phyloP scores from a whole-genome alignment of 1,140 invertebrate species.

The Zaprionus inermis region DNA sequence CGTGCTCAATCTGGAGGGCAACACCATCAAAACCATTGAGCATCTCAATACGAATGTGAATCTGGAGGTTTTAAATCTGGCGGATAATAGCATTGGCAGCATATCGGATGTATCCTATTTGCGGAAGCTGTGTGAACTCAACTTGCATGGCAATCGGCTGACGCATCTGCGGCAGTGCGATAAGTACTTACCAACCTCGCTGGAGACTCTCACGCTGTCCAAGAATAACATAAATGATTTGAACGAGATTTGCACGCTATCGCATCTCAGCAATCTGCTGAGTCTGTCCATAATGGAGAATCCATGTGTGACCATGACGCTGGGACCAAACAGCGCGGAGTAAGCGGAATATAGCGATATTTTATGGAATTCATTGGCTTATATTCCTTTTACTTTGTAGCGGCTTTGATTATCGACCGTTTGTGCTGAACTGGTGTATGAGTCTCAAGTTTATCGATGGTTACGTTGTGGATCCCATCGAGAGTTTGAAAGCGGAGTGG shows the following conservation, averaged over 20 bases:
- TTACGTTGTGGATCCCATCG: slow-evolving; percentile 93
- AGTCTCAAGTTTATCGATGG: slow-evolving; percentile 94
- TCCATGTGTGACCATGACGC: slow-evolving; percentile 87
- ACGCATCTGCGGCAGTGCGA: slow-evolving; percentile 92
- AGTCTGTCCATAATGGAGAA: slow-evolving; percentile 94
- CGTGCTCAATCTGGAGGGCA: slow-evolving; percentile 87
- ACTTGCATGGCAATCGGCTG: slow-evolving; percentile 94
- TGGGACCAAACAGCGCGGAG: slow-evolving; percentile 66
- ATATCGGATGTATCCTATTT: slow-evolving; percentile 93
- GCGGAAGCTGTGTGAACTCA: slow-evolving; percentile 88
- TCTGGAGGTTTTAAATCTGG: slow-evolving; percentile 92
- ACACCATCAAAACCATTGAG: slow-evolving; percentile 91
- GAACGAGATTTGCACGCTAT: slow-evolving; percentile 93
- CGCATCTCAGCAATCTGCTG: slow-evolving; percentile 89
- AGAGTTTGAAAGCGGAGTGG: slow-evolving; percentile 97
- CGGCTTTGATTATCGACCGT: slow-evolving; percentile 96
- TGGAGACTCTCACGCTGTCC: slow-evolving; percentile 91
- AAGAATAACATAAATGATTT: slow-evolving; percentile 94
- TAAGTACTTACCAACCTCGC: slow-evolving; percentile 90
- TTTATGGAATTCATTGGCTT: neutral
- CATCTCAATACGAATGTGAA: slow-evolving; percentile 92
- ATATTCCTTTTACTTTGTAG: slow-evolving; percentile 80
- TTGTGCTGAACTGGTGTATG: slow-evolving; percentile 96
- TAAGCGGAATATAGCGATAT: slow-evolving; percentile 36
- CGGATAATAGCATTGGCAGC: slow-evolving; percentile 94